phyloP scores from a whole-genome alignment of 1,140 invertebrate species.

The Bilobella aurantiaca region DNA sequence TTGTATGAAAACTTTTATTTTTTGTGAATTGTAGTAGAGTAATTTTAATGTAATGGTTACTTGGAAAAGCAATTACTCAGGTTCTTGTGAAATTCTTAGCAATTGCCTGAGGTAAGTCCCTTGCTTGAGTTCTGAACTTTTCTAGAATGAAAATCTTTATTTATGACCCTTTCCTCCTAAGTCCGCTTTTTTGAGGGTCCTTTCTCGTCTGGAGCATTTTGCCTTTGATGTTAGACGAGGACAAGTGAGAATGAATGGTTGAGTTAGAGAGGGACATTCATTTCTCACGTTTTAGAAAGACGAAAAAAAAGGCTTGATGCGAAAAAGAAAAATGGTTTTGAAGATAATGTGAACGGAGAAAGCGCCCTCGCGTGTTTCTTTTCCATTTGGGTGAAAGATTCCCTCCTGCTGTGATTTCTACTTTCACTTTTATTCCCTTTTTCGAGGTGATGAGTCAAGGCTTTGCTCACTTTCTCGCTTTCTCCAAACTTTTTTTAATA shows the following conservation, averaged over 20 bases:
- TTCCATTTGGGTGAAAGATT: background rate
- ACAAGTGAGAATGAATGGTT: constrained; percentile 8
- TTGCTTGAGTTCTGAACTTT: too few species aligned
- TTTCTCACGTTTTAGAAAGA: background rate
- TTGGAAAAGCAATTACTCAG: too few species aligned
- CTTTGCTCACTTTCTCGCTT: background rate
- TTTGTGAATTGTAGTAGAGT: too few species aligned
- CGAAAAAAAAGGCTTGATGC: background rate
- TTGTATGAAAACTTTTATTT: too few species aligned
- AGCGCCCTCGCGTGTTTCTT: background rate
- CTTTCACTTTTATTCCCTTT: background rate
- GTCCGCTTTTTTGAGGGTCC: background rate
- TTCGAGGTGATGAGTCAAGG: background rate
- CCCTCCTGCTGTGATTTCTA: background rate
- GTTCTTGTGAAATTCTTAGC: background rate
- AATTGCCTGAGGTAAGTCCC: background rate
- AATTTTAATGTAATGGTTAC: too few species aligned
- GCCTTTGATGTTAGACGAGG: background rate
- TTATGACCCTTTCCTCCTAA: constrained; percentile 7
- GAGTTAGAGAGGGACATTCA: background rate
- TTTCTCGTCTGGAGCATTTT: background rate
- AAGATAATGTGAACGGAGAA: background rate
- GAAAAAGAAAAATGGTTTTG: background rate
- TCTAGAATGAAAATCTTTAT: constrained; percentile 1
- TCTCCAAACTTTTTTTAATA: background rate